Evolutionary conservation across 2,888 invertebrate genomes (phyloP), one percentile per base, ranked within the genome.

Genomic region (Slavum lentiscoides): DNA sequence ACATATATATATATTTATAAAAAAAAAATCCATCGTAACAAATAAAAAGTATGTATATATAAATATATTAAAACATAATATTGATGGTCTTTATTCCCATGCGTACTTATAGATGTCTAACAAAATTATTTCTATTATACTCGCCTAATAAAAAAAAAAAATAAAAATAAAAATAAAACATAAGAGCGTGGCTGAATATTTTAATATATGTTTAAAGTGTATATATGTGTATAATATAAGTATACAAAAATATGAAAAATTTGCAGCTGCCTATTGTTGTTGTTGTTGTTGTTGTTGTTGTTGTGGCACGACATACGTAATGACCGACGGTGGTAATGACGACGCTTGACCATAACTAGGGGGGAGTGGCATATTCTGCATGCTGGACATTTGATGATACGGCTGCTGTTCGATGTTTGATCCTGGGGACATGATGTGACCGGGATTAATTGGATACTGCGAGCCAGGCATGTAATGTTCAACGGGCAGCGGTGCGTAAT

Each of bases 381-480:
- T 69, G 5, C 53, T 77, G 19, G 77, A 21, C 8, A 64, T 39
- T 53, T 62, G 69, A 64, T 72, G 64, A 17, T 43, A 9, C 37
- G 61, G 43, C n/a, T 49, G 74, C 11, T 74, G 73, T 13, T 80
- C 80, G 2, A 72, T 72, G 9, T 49, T 69, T 17, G 43, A 37
- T n/a, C 68, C 61, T 2, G 70, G 23, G n/a, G 49, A 49, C 49
- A 77, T 55, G 21, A 77, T 62, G 21, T 77, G 77, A 53, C 39
- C 19, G 9, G 77, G 77, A 55, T 77, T 77, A 13, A 77, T 37
- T 8, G 77, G 69, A 70, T 77, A 77, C 11, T 77, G 77, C 21
- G 77, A 77, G 3, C 77, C 77, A 8, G 69, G 21, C 37, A 77
- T 77, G 7, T 69, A 77, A 53, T 77, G 77, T 39, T 77, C 77